Evolutionary conservation across 2,113 vertebrate species (phyloP), one percentile per base, ranked within the genome.

Genomic region (Prietella phreatophila): DNA sequence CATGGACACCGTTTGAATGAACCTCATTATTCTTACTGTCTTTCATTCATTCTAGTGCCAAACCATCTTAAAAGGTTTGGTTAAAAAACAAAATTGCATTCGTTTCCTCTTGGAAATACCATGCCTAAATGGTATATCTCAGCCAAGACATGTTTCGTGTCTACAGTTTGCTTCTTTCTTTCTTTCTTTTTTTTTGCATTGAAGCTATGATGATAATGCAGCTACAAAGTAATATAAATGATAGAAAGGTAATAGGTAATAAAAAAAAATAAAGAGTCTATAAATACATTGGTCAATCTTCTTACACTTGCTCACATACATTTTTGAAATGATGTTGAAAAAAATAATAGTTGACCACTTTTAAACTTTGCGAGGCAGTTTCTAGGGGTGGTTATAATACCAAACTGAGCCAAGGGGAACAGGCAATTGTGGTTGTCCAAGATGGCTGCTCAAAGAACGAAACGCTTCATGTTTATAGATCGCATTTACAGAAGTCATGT

Each of bases 1-100:
- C 75, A 86, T 25, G 61, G 50, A 82, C 78, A 86, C 76, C 33
- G n/a, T 60, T 47, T 42, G 15, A 85, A 73, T 56, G 50, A 71
- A 6, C 47, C 60, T 65, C 22, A 50, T 2, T 0, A 67, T 53
- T 67, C 39, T 61, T 84, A 47, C 17, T 53, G 15, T n/a, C 22
- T 83, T 27, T n/a, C 30, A 56, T 42, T 73, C 25, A 73, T 56
- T 58, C 30, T 19, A 2, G 30, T 58, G 30, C 19, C 55, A 60
- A 60, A 82, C 14, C 15, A 60, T 82, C 20, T 39, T 39, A 60
- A 61, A 47, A 61, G 33, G 22, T 82, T 36, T 82, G 30, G 55
- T 22, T 60, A 2, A 20, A 58, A 39, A 33, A 39, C 8, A 53
- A 63, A 9, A 7, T 42, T 47, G 42, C 42, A 47, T 47, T 47